Conservation (phyloP, 2,888 invertebrate genomes). For the Standfussiana lucernea region DNA sequence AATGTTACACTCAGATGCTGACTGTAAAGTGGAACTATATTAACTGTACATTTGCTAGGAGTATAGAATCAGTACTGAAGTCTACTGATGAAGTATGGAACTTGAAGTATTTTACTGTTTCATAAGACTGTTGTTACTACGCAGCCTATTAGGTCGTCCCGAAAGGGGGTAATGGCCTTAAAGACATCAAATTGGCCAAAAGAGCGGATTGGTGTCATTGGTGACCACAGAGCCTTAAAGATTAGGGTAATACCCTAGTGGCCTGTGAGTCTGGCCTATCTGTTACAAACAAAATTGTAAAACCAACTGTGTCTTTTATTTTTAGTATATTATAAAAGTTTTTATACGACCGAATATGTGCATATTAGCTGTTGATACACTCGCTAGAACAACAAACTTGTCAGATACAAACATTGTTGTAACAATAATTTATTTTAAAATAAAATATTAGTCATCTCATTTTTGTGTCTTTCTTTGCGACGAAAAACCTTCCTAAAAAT, state of each 20-base stretch:
- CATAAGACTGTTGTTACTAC: constrained; percentile 51
- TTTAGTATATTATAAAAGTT: constrained; percentile 56
- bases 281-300: constrained; percentile 32
- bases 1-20: constrained; percentile 44
- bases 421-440: constrained; percentile 66
- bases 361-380: constrained; percentile 57
- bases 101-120: constrained; percentile 56
- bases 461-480: neutral
- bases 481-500: no score
- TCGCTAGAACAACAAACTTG: constrained; percentile 63
- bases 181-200: constrained; percentile 17
- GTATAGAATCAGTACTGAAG: constrained; percentile 33
- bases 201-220: constrained; percentile 4
- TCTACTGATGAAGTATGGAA: constrained; percentile 52
- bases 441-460: constrained; percentile 63
- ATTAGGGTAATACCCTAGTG: constrained; percentile 11
- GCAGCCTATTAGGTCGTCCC: constrained; percentile 29
- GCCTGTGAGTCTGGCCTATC: constrained; percentile 21
- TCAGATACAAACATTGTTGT: constrained; percentile 63
- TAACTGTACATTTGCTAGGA: constrained; percentile 51
- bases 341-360: constrained; percentile 62
- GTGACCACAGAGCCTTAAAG: constrained; percentile 14
- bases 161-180: neutral
- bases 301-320: constrained; percentile 63
- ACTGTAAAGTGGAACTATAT: constrained; percentile 39